Evolutionary conservation across 35 echinoderm and acorn worm genomes (phyloP).

Genomic region (Lytechinus pictus): DNA sequence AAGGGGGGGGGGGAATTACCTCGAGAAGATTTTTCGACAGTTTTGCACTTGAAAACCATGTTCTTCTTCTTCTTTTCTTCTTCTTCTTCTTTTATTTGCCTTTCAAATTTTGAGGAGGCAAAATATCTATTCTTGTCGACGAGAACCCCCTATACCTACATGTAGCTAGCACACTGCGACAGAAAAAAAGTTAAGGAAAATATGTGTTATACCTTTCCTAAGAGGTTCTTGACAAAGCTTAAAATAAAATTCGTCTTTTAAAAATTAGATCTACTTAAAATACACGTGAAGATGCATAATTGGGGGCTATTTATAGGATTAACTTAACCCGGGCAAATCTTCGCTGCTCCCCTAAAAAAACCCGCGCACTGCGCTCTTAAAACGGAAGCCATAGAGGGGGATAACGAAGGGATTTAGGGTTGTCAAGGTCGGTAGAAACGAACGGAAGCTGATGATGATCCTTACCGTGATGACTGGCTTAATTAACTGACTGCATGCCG

Average conservation of each 20-base stretch:
- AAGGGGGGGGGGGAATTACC: no score
- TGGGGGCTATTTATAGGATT: background rate
- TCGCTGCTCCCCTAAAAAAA: background rate
- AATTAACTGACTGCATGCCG: background rate
- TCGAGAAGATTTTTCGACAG: no score
- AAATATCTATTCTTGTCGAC: no score
- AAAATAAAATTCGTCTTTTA: background rate
- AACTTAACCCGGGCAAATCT: background rate
- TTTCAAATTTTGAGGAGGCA: no score
- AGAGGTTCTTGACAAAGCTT: background rate
- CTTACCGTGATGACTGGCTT: background rate
- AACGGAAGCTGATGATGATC: conserved; percentile 17
- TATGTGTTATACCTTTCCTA: background rate
- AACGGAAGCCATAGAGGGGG: background rate
- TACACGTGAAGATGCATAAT: background rate
- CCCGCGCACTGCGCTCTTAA: background rate
- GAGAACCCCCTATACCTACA: no score
- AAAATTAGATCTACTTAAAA: background rate
- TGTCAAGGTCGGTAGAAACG: background rate
- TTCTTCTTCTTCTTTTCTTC: no score
- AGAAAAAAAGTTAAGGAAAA: background rate
- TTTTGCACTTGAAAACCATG: no score
- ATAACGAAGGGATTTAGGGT: background rate
- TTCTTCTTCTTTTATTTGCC: no score
- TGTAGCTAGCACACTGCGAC: no score